Evolutionary conservation across 2,888 invertebrate genomes (phyloP).

Genomic region (Drosophila anomalata): DNA sequence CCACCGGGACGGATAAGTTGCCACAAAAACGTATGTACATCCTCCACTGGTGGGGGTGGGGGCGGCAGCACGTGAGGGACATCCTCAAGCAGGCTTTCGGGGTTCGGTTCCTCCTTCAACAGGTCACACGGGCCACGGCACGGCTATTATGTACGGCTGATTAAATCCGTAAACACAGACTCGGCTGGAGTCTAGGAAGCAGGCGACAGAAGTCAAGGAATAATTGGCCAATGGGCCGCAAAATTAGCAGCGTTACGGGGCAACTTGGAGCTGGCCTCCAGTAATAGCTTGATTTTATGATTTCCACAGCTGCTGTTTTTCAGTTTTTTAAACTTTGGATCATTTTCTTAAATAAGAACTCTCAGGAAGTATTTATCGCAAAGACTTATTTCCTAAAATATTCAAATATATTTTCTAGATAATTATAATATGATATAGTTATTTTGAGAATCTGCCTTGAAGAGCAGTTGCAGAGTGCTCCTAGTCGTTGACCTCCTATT

Average conservation of each 20-base stretch:
- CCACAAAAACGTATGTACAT: background rate
- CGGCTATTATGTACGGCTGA: constrained; percentile 64
- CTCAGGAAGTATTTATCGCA: no score
- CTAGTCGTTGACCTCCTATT: background rate
- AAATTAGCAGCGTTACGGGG: constrained; percentile 38
- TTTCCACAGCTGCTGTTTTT: background rate
- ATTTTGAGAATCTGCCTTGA: no score
- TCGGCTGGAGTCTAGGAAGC: constrained; percentile 4
- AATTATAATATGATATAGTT: no score
- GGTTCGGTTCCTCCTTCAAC: constrained; percentile 12
- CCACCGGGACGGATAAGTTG: background rate
- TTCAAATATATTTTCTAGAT: no score
- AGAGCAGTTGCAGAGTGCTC: background rate
- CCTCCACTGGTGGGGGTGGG: background rate
- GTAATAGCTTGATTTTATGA: background rate
- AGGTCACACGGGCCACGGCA: constrained; percentile 48
- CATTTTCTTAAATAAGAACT: no score
- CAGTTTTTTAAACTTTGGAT: background rate
- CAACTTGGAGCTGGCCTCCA: constrained; percentile 6
- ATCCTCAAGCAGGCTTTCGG: constrained; percentile 3
- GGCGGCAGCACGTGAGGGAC: constrained; percentile 17
- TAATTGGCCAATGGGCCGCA: constrained; percentile 48
- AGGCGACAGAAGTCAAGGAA: constrained; percentile 10
- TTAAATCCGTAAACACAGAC: constrained; percentile 64
- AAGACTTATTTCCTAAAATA: no score